A percentile compares a stretch with the other conserved stretches of the same genome.
Evolutionary conservation across 2,113 vertebrate genomes (phyloP).

Genomic region (Rousettus leschenaultii): DNA sequence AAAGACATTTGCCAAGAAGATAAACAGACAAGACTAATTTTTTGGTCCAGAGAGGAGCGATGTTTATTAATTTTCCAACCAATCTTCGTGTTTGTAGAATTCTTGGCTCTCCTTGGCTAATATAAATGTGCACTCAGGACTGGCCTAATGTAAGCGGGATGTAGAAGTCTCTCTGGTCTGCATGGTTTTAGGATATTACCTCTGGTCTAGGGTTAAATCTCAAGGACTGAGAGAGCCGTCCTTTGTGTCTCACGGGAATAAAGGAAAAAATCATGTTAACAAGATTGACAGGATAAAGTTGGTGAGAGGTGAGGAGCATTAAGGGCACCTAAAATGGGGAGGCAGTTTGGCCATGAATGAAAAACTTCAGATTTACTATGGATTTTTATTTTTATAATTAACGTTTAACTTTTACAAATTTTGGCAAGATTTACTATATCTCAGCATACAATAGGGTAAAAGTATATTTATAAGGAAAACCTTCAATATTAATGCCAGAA

Average conservation of each 20-base stretch:
- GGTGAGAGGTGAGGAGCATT: not conserved
- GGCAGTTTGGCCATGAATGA: too few relatives aligned
- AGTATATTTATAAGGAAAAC: not conserved
- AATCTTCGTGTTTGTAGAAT: not conserved
- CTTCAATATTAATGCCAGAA: not conserved
- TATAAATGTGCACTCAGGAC: not conserved
- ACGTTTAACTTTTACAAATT: not conserved
- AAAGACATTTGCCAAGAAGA: not conserved
- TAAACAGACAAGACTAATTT: not conserved
- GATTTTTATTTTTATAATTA: not conserved
- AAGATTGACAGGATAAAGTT: not conserved
- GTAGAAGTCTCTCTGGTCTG: not conserved
- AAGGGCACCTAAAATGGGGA: too few relatives aligned
- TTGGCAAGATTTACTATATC: not conserved
- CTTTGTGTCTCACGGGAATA: not conserved
- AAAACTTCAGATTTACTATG: not conserved
- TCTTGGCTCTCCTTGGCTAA: not conserved
- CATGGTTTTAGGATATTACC: not conserved
- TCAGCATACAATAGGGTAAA: not conserved
- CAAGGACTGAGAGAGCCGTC: not conserved
- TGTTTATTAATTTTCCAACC: not conserved
- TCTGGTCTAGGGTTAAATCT: not conserved
- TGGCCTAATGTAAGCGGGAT: not conserved
- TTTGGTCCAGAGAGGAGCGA: not conserved
- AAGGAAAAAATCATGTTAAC: not conserved